Evolutionary conservation across 2,888 invertebrate species (phyloP).

Genomic region (Amitus sp.): DNA sequence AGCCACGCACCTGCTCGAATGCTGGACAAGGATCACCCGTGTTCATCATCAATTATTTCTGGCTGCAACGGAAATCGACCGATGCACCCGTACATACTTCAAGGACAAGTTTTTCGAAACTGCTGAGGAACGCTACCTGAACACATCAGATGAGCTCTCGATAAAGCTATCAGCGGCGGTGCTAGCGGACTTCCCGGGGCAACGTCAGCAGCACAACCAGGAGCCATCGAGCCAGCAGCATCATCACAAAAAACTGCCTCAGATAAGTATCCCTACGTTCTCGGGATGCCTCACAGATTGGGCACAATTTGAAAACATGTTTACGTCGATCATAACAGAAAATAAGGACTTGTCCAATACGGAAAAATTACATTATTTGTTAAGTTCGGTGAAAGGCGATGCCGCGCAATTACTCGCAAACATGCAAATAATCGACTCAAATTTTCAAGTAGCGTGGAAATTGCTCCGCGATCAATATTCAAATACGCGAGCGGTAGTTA

Average conservation of each 20-base stretch:
- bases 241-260: slow-evolving; percentile 3
- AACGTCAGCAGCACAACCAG: no score
- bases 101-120: no score
- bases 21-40: no score
- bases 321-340: background rate
- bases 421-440: background rate
- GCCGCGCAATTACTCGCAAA: background rate
- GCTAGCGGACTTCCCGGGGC: no score
- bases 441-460: slow-evolving; percentile 4
- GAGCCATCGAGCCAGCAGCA: no score
- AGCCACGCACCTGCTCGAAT: no score
- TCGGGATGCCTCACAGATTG: slow-evolving; percentile 5
- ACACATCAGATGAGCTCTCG: no score
- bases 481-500: slow-evolving; percentile 3
- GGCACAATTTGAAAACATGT: slow-evolving; percentile 4
- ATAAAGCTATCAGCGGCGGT: no score
- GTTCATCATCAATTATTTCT: no score
- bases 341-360: background rate
- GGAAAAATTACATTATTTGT: slow-evolving; percentile 5
- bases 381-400: slow-evolving; percentile 1
- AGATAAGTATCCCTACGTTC: background rate
- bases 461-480: background rate
- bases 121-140: no score
- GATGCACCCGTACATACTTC: no score
- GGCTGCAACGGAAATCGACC: no score